phyloP scores from a whole-genome alignment of 2,797 vertebrate genomes.

The Smutsia gigantea region DNA sequence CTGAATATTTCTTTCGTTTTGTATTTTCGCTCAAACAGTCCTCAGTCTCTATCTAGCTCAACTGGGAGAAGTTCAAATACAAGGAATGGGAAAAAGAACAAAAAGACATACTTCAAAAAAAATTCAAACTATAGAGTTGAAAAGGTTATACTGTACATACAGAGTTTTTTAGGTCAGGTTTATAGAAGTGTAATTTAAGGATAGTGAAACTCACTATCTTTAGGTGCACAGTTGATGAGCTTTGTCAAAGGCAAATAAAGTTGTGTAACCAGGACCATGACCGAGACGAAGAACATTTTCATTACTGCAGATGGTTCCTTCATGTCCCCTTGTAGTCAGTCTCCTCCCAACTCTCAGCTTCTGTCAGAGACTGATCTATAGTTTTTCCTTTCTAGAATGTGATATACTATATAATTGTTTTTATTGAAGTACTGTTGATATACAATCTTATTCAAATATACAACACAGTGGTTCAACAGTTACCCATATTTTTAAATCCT shows the following conservation, averaged over 20 bases:
- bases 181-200: not conserved
- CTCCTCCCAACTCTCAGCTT: not conserved
- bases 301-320: not conserved
- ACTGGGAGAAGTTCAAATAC: not conserved
- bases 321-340: not conserved
- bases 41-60: not conserved
- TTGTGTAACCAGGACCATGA: not conserved
- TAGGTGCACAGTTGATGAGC: not conserved
- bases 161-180: not conserved
- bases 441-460: too few relatives aligned
- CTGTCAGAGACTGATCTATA: not conserved
- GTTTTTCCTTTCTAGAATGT: not conserved
- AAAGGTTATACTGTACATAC: not conserved
- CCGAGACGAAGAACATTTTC: not conserved
- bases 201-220: not conserved
- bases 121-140: not conserved
- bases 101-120: not conserved
- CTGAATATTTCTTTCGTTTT: not conserved
- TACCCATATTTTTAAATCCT: too few relatives aligned
- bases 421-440: too few relatives aligned
- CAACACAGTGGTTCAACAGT: too few relatives aligned
- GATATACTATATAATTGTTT: not conserved
- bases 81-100: not conserved
- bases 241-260: not conserved
- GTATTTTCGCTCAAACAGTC: not conserved